Evolutionary conservation across 2,888 invertebrate genomes (phyloP), one percentile per base, ranked within the genome.

Genomic region (Parnassius smintheus): DNA sequence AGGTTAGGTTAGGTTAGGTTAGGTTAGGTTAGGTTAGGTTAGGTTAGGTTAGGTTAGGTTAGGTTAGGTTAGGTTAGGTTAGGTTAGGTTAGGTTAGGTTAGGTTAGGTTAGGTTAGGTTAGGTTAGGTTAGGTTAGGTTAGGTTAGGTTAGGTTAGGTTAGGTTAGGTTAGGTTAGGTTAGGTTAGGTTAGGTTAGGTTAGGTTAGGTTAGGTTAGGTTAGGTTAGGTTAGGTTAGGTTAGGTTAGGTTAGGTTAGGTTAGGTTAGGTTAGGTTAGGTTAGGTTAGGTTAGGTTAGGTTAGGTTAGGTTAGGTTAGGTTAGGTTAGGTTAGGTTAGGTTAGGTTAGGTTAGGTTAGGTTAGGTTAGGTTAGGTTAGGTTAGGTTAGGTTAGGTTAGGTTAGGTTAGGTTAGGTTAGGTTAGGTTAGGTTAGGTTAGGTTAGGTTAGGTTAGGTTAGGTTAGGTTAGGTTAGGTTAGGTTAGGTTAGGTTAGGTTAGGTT

Each of bases 41-140:
- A 46, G 46, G 46, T n/a, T n/a, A 49, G 49, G 49, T n/a, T 49
- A 49, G 49, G 49, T 13, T 49, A 49, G 49, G 49, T 49, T 49
- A 49, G 49, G 49, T 49, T 49, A 49, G 49, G 49, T 49, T 13
- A 49, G 49, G 49, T 49, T 49, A 49, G 49, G 49, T 49, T 49
- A 49, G 49, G 49, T 13, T 49, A 49, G 49, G 49, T 49, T 49
- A 49, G 49, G 49, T 49, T 49, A 49, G 49, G 49, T 49, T 13
- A 49, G 49, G 49, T 49, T 49, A 49, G 49, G 49, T 49, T 49
- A 13, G 49, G 49, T 49, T 49, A 49, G 49, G 49, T 49, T 49
- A 49, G 49, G 49, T 49, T 49, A 49, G 49, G 49, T 49, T n/a
- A 49, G 49, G 49, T 49, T 49, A 49, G 49, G 49, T 49, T 49